Conservation (phyloP, 2,113 vertebrate species). For the Halichoerus grypus region DNA sequence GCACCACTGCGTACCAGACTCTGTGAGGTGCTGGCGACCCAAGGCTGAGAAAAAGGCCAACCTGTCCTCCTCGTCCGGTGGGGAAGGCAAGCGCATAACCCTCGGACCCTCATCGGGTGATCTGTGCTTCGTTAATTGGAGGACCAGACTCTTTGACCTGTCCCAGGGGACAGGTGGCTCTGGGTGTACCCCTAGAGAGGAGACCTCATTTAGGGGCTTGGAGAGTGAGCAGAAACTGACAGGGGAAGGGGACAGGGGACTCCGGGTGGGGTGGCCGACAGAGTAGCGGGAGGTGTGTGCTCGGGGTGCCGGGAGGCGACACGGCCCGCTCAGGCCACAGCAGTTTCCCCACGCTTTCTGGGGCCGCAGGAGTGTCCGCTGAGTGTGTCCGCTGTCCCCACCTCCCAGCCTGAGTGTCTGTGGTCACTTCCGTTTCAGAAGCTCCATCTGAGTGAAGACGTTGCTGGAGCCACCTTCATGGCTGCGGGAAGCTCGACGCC, state of each 20-base stretch:
- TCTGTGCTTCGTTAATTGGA: fast-evolving
- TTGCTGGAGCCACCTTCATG: conserved; percentile 99
- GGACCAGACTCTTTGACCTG: fast-evolving
- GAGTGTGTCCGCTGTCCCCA: fast-evolving
- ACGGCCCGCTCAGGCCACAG: no score
- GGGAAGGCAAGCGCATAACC: fast-evolving
- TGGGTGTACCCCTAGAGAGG: neutral
- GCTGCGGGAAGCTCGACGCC: conserved; percentile 98
- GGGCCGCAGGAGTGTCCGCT: fast-evolving
- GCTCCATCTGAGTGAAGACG: conserved; percentile 97
- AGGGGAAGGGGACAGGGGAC: neutral
- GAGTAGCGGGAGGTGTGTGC: fast-evolving
- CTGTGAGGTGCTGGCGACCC: neutral
- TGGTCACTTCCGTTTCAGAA: conserved; percentile 88
- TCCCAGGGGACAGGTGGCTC: neutral
- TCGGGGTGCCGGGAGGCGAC: neutral
- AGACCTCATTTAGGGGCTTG: neutral
- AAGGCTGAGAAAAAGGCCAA: neutral
- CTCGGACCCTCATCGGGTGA: neutral
- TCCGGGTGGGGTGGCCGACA: neutral
- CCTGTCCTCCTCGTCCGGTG: neutral
- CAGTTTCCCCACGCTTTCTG: fast-evolving
- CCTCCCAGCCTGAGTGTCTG: neutral
- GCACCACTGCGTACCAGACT: neutral
- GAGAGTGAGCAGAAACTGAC: neutral